Conservation (phyloP, 2,888 invertebrate genomes). For the Callinectes sapidus region DNA sequence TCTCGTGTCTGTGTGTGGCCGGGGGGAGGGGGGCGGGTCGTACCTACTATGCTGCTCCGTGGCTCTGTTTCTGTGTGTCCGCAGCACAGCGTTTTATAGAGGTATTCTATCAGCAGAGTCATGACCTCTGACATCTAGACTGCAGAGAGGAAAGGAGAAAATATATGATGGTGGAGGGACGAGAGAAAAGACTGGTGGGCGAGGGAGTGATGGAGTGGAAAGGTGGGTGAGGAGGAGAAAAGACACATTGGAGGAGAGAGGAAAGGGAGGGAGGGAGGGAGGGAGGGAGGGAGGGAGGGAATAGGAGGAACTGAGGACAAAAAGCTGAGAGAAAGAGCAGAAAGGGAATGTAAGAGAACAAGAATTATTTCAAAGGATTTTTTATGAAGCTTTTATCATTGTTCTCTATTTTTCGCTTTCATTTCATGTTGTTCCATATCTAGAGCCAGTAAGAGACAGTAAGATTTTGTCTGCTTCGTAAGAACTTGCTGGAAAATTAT, state of each 20-base stretch:
- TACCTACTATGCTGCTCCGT: background rate
- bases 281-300: background rate
- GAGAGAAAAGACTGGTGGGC: constrained; percentile 10
- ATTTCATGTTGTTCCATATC: background rate
- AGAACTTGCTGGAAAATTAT: background rate
- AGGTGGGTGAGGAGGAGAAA: constrained; percentile 24
- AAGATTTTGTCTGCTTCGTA: background rate
- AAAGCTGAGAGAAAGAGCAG: background rate
- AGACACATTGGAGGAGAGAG: constrained; percentile 5
- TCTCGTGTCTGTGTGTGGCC: background rate
- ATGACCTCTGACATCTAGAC: constrained; percentile 24
- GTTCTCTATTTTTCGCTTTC: background rate
- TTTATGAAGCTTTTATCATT: background rate
- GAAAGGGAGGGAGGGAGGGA: background rate
- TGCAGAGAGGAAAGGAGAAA: constrained; percentile 19
- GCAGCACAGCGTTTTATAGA: background rate
- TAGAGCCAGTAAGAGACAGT: background rate
- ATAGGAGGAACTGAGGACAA: background rate
- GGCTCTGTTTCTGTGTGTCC: background rate
- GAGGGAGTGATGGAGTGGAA: constrained; percentile 8
- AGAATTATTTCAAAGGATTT: background rate
- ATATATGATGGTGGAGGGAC: constrained; percentile 17
- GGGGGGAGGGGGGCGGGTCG: no score
- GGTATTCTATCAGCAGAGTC: background rate
- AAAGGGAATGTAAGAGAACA: background rate